Evolutionary conservation across 1,140 invertebrate genomes (phyloP), one percentile per base, ranked within the genome.

Genomic region (Rhyacophila brunnea): DNA sequence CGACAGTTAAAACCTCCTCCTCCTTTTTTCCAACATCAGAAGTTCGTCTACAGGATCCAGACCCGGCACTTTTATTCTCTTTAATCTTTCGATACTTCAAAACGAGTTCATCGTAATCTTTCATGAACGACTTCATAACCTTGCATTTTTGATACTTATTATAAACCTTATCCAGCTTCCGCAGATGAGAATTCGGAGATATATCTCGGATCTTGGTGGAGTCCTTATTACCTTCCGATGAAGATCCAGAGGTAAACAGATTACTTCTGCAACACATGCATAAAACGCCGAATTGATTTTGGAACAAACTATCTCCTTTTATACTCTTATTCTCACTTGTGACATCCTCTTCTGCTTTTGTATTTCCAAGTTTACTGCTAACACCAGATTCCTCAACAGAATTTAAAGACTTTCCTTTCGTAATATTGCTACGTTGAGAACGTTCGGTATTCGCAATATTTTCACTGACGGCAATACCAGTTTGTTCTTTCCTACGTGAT

Each of bases 71-170:
- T 15, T 40, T 40, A 4, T 45, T 17, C 13, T 49, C 32, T 59
- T 60, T 64, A 13, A 23, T 44, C 14, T 52, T 38, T 23, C 34
- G 11, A 54, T 64, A 64, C 44, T 60, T 60, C 23, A 34, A 40
- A 43, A 64, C 40, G 28, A 64, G 58, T 23, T 49, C 35, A 36
- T 60, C 54, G 35, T 60, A 64, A 13, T 64, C 62, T 44, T 64
- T 60, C 47, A 60, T 53, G 38, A 60, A 64, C 9, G 62, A 55
- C 18, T 60, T 59, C 49, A 60, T 53, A 14, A 60, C 23, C 18
- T 60, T 57, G 32, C 62, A 60, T 54, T 64, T 64, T 53, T 57
- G 32, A 58, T 64, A 60, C 28, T 60, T 60, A 0, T 19, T 6
- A 60, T 52, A 64, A 3, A 52, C 28, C 44, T 53, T 50, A 35